phyloP scores from a whole-genome alignment of 2,888 invertebrate species.

The Ophion ellenae region DNA sequence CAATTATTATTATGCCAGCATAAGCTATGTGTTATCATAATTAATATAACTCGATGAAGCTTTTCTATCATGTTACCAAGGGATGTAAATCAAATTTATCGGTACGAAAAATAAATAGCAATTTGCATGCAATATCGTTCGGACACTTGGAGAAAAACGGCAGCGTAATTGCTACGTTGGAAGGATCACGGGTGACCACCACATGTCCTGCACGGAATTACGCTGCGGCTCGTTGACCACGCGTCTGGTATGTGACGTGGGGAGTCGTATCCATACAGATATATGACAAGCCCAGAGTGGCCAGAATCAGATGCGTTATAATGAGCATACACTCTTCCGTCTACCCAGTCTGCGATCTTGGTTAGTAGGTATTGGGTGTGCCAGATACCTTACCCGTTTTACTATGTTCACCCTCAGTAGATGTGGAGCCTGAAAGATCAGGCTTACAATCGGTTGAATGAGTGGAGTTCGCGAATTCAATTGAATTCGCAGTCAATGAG shows the following conservation, averaged over 20 bases:
- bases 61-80: background rate
- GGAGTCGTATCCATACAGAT: conserved; percentile 1
- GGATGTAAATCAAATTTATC: background rate
- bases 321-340: background rate
- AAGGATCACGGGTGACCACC: background rate
- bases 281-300: conserved; percentile 15
- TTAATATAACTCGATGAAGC: background rate
- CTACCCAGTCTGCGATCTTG: background rate
- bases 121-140: background rate
- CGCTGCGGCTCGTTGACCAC: conserved; percentile 24
- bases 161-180: background rate
- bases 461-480: background rate
- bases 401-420: background rate
- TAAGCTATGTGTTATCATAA: background rate
- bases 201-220: conserved; percentile 19
- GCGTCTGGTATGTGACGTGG: conserved; percentile 23
- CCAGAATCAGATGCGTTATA: conserved; percentile 10
- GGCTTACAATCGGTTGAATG: background rate
- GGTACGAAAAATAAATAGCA: background rate
- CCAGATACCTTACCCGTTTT: background rate
- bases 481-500: background rate
- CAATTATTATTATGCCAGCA: background rate
- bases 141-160: background rate
- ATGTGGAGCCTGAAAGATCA: background rate
- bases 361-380: background rate